Percentiles rank a stretch among this genome's conserved stretches.
phyloP scores from a whole-genome alignment of 1,140 invertebrate genomes.

The Drosophila kohkoa region DNA sequence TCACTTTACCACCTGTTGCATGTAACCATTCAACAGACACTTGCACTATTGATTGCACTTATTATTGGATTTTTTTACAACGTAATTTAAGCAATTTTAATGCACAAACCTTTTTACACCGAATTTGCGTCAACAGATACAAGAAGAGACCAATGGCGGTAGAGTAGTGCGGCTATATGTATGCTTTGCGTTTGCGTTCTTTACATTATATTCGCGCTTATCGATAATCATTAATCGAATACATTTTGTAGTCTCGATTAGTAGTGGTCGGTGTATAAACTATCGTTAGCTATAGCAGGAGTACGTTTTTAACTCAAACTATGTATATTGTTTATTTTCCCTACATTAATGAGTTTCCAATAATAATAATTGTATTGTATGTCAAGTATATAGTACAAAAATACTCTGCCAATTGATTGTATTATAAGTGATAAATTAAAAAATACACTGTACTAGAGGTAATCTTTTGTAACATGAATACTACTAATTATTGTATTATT shows the following conservation, averaged over 20 bases:
- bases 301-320: no score
- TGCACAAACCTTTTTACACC: conserved; percentile 42
- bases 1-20: conserved; percentile 54
- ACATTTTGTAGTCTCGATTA: neutral
- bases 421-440: no score
- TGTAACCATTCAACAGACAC: conserved; percentile 29
- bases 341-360: no score
- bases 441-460: no score
- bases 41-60: conserved; percentile 30
- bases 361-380: no score
- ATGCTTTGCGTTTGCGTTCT: conserved; percentile 5
- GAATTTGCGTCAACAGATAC: conserved; percentile 66
- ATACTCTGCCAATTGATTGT: no score
- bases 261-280: neutral
- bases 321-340: no score
- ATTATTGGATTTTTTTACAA: conserved; percentile 1
- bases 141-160: conserved; percentile 62
- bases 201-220: conserved; percentile 2
- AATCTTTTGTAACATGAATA: no score
- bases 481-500: no score
- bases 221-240: conserved; percentile 17
- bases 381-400: no score
- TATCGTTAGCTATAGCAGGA: no score
- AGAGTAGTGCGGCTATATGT: conserved; percentile 56
- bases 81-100: conserved; percentile 40